Evolutionary conservation across 2,113 vertebrate genomes (phyloP), one percentile per base, ranked within the genome.

Genomic region (Embiotoca jacksoni): DNA sequence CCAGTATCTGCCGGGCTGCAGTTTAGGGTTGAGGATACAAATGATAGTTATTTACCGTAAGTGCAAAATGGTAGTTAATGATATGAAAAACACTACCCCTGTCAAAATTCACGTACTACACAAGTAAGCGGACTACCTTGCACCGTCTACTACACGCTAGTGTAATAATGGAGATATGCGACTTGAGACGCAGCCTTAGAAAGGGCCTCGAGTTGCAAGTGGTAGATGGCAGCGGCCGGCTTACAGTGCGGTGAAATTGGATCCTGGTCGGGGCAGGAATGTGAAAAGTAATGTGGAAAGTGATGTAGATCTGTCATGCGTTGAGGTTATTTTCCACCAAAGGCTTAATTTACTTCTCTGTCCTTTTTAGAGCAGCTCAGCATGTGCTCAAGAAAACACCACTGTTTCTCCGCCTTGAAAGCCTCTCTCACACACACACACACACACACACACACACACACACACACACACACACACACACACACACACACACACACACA

Each of bases 261-360:
- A 89, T 76, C 73, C 75, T 30, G 62, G 72, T 58, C 23, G 53
- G 49, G 46, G 66, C 78, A 86, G 83, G 86, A 91, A 90, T 92
- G 83, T 83, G 71, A 83, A 83, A 80, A 79, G 72, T 82, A 78
- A 71, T 81, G 84, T 90, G 83, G 79, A 87, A 90, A 90, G 78
- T 88, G 90, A 88, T 85, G 81, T 72, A 44, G 79, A 68, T 82
- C 78, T 88, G 73, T 89, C 61, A 75, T 86, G 84, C 76, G 49
- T 77, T 50, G 63, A 11, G 55, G 79, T 81, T 78, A 74, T 84
- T 90, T 92, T 90, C 79, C 87, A 85, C 67, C 64, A 44, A 80
- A 33, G 66, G 76, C 72, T 84, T 85, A 86, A 92, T 87, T 87
- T 84, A 87, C 86, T 65, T 68, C 67, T 83, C 16, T 50, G 71